These are phyloP conservation scores for Sardinella longiceps DNA, from an alignment of 2,797 vertebrate species.

Conservation along the genomic window DNA sequence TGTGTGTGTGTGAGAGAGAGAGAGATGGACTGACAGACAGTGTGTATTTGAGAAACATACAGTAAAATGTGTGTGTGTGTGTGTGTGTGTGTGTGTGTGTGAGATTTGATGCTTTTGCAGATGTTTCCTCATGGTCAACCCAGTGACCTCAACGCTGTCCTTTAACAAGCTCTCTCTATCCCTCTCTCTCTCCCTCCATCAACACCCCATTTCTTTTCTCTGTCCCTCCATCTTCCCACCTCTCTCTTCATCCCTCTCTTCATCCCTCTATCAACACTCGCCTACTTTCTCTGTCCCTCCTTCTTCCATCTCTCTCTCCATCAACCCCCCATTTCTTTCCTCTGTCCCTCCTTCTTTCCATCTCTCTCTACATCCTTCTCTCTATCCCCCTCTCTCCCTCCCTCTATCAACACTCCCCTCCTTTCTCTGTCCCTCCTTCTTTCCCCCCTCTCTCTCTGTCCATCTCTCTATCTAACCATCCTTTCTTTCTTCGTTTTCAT, in stretches of 20 bases:
- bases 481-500: too few relatives aligned
- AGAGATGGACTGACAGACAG: too few relatives aligned
- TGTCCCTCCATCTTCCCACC: neutral
- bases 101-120: neutral
- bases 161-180: neutral
- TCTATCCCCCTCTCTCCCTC: neutral
- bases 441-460: neutral
- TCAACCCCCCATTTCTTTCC: neutral
- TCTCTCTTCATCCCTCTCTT: neutral
- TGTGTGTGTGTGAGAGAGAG: neutral
- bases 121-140: neutral
- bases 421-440: neutral
- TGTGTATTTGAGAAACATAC: neutral
- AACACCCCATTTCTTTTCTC: too few relatives aligned
- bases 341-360: neutral
- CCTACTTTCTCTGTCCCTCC: neutral
- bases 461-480: too few relatives aligned
- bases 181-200: too few relatives aligned
- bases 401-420: neutral
- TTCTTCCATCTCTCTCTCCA: neutral
- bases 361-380: neutral
- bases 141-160: neutral
- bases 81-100: neutral
- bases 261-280: neutral
- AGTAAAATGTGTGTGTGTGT: conserved; percentile 12